These are phyloP conservation scores for Diplogasteroides magnus DNA, from an alignment of 1,140 invertebrate genomes.

Conservation along the genomic window DNA sequence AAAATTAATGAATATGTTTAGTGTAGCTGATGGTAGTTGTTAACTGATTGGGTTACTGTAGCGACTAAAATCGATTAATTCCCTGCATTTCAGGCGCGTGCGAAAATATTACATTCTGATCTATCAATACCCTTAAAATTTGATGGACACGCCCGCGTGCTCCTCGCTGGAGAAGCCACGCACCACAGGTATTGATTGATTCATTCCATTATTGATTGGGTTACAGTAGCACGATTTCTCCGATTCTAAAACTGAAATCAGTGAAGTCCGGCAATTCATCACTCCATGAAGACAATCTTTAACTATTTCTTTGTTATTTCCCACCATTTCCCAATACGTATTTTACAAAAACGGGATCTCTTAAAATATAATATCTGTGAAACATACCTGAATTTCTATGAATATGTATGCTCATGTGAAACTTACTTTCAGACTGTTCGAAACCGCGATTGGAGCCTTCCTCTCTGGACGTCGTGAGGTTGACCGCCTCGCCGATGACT, in stretches of 20 bases:
- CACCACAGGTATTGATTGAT: conserved; percentile 21
- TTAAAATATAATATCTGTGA: too few relatives aligned
- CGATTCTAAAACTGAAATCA: too few relatives aligned
- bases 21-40: too few relatives aligned
- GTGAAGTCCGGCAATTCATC: too few relatives aligned
- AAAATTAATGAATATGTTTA: too few relatives aligned
- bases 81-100: conserved; percentile 13
- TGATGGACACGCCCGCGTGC: conserved; percentile 15
- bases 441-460: conserved; percentile 29
- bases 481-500: background rate
- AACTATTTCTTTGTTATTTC: too few relatives aligned
- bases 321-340: background rate
- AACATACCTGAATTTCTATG: too few relatives aligned
- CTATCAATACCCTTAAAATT: conserved; percentile 27
- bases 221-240: too few relatives aligned
- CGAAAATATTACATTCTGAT: conserved; percentile 19
- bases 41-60: too few relatives aligned
- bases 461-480: conserved; percentile 23
- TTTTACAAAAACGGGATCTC: too few relatives aligned
- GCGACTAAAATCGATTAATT: background rate
- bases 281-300: too few relatives aligned
- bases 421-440: conserved; percentile 22
- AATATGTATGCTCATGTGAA: background rate
- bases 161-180: conserved; percentile 29
- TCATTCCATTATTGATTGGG: too few relatives aligned